Evolutionary conservation across 1,140 invertebrate genomes (phyloP).

Genomic region (Andrena cerasifolii): DNA sequence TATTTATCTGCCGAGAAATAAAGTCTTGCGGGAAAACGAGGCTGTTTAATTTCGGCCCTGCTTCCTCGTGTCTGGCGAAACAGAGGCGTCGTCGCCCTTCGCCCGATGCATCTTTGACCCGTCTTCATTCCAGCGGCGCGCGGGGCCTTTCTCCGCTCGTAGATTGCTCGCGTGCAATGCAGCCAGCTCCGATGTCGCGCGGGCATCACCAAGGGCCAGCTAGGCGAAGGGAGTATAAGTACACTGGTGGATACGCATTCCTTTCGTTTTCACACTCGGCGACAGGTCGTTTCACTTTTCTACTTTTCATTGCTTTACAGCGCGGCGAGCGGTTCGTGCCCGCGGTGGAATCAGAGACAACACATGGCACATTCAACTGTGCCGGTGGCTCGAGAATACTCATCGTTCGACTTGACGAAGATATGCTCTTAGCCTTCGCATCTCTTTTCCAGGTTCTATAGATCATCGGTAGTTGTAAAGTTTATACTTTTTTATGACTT

Average conservation of each 20-base stretch:
- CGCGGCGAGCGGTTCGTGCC: background rate
- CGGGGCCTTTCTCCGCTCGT: too few relatives aligned
- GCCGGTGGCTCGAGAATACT: background rate
- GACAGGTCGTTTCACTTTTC: constrained; percentile 13
- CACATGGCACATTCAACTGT: background rate
- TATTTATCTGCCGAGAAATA: too few relatives aligned
- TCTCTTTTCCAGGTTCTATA: too few relatives aligned
- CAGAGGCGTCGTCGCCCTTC: too few relatives aligned
- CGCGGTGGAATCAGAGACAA: background rate
- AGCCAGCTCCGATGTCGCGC: background rate
- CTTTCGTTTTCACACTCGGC: constrained; percentile 2
- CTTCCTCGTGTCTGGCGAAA: too few relatives aligned
- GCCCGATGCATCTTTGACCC: background rate
- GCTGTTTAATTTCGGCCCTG: too few relatives aligned
- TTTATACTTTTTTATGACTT: too few relatives aligned
- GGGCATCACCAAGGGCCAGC: background rate
- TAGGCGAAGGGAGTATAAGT: background rate
- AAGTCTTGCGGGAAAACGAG: too few relatives aligned
- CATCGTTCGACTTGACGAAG: too few relatives aligned
- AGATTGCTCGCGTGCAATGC: background rate
- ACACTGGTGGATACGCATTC: constrained; percentile 4
- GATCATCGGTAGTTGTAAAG: too few relatives aligned
- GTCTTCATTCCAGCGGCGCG: background rate
- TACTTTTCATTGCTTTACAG: background rate
- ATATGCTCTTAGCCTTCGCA: too few relatives aligned